Conservation (phyloP, 1,140 invertebrate genomes). For the Arion vulgaris region DNA sequence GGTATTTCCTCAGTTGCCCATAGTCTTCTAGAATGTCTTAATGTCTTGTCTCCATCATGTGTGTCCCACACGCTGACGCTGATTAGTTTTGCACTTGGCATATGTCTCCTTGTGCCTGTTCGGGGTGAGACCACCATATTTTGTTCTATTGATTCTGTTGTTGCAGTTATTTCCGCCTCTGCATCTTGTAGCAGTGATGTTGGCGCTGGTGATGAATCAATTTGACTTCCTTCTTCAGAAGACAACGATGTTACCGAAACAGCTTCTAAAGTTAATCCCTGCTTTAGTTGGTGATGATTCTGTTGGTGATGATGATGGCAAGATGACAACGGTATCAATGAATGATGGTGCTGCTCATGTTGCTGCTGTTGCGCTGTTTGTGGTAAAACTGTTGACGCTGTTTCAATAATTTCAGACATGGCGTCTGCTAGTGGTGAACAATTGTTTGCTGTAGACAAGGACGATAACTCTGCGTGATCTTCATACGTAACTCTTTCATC, state of each 20-base stretch:
- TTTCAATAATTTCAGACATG: neutral
- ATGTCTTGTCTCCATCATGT: constrained; percentile 40
- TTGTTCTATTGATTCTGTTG: neutral
- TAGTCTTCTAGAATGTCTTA: constrained; percentile 18
- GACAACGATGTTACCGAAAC: neutral
- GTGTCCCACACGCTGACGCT: constrained; percentile 44
- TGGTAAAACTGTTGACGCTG: neutral
- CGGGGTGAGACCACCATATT: neutral
- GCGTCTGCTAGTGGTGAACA: neutral
- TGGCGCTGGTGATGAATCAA: neutral
- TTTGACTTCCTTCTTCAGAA: neutral
- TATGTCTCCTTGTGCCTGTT: constrained; percentile 3
- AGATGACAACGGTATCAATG: neutral
- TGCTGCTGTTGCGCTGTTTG: neutral
- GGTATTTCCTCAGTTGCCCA: constrained; percentile 40
- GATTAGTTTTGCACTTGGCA: constrained; percentile 42
- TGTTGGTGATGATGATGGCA: neutral
- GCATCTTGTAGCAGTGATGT: neutral
- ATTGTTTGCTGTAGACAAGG: neutral
- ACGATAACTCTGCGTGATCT: neutral
- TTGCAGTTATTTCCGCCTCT: neutral
- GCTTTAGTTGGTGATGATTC: neutral
- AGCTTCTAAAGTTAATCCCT: neutral
- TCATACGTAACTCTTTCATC: neutral
- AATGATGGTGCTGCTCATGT: neutral